Conservation (phyloP, 1,140 invertebrate species). For the Drosophila azteca region DNA sequence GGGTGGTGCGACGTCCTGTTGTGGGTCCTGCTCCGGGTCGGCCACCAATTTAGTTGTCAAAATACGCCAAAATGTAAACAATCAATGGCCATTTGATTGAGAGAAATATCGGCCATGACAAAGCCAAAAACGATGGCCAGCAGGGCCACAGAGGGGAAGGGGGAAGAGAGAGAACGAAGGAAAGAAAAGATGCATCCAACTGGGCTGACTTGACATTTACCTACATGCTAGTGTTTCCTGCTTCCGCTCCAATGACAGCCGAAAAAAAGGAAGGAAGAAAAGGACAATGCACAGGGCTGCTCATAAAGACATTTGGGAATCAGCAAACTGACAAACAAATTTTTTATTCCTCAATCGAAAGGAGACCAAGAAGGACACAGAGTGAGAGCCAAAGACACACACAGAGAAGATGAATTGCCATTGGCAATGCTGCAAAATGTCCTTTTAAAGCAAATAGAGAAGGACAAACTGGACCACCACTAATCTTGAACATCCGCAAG, state of each 20-base stretch:
- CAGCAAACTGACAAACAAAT: constrained; percentile 69
- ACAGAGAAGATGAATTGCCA: constrained; percentile 71
- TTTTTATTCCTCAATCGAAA: constrained; percentile 47
- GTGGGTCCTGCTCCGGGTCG: background rate
- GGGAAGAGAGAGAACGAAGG: too few relatives aligned
- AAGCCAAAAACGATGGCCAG: constrained; percentile 20
- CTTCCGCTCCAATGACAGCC: constrained; percentile 52
- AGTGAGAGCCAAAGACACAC: constrained; percentile 22
- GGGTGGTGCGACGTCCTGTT: constrained; percentile 25
- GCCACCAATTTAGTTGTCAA: constrained; percentile 75
- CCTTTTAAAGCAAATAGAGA: constrained; percentile 73
- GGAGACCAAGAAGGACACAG: too few relatives aligned
- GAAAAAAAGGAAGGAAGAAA: constrained; percentile 1
- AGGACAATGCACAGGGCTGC: constrained; percentile 48
- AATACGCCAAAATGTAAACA: constrained; percentile 77
- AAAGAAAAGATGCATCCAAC: constrained; percentile 29
- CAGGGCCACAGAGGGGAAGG: too few relatives aligned
- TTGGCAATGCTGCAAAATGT: constrained; percentile 64
- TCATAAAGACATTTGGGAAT: constrained; percentile 65
- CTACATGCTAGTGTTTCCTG: constrained; percentile 69
- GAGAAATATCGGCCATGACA: constrained; percentile 46
- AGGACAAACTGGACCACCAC: constrained; percentile 62
- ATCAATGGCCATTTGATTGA: constrained; percentile 60
- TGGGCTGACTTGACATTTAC: constrained; percentile 75
- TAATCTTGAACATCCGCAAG: constrained; percentile 77